Evolutionary conservation across 2,888 invertebrate species (phyloP).

Genomic region (Euzophera pinguis): DNA sequence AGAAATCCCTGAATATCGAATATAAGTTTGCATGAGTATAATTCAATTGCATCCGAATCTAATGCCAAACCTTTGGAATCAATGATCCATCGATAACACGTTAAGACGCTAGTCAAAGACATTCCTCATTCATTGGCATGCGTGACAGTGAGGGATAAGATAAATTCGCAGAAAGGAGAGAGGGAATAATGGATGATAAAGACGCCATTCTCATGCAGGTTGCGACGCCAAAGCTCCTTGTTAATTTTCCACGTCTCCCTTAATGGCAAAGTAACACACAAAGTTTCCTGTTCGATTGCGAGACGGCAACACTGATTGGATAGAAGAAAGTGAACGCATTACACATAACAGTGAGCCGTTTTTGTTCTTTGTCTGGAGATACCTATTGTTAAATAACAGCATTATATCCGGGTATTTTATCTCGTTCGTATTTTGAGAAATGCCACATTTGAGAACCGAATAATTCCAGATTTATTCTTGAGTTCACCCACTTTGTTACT

Average conservation of each 20-base stretch:
- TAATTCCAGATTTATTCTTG: too few species aligned
- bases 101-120: constrained; percentile 12
- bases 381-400: not conserved
- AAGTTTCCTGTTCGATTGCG: constrained; percentile 53
- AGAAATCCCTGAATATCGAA: too few species aligned
- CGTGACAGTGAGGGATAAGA: constrained; percentile 44
- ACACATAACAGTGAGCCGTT: constrained; percentile 6
- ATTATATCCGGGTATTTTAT: too few species aligned
- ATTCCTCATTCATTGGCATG: constrained; percentile 38
- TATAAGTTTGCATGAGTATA: too few species aligned
- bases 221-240: constrained; percentile 49
- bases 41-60: too few species aligned
- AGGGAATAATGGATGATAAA: constrained; percentile 42
- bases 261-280: constrained; percentile 72
- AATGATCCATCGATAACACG: constrained; percentile 7
- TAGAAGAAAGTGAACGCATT: constrained; percentile 33
- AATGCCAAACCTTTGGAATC: not conserved
- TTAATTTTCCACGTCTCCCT: constrained; percentile 65
- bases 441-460: too few species aligned
- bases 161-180: constrained; percentile 38
- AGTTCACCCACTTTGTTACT: too few species aligned
- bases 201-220: constrained; percentile 63
- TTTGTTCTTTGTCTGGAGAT: not conserved
- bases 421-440: too few species aligned
- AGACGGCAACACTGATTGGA: constrained; percentile 52